Evolutionary conservation across 2,113 vertebrate species (phyloP).

Genomic region (Sylvicapra grimmia): DNA sequence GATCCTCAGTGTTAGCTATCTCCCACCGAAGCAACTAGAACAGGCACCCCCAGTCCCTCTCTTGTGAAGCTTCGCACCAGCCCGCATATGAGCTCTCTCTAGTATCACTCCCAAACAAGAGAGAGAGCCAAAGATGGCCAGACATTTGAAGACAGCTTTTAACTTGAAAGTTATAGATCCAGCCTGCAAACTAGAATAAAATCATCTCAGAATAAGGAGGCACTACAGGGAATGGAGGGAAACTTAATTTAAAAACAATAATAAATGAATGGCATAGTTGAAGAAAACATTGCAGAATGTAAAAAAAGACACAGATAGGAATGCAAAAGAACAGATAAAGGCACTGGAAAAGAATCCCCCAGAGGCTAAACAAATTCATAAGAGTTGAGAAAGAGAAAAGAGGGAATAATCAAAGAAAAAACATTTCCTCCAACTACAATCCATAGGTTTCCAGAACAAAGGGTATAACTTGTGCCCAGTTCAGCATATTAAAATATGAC

Average conservation of each 20-base stretch:
- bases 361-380: not conserved
- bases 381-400: not conserved
- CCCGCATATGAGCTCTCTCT: not conserved
- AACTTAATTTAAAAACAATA: not conserved
- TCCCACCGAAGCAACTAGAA: too few relatives aligned
- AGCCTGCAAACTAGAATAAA: not conserved
- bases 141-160: not conserved
- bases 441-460: not conserved
- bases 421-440: not conserved
- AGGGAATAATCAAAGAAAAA: not conserved
- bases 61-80: not conserved
- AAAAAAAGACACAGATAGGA: not conserved
- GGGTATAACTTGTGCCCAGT: not conserved
- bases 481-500: not conserved
- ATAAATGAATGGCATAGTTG: not conserved
- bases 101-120: not conserved
- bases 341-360: not conserved
- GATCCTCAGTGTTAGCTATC: not conserved
- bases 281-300: not conserved
- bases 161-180: not conserved
- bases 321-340: not conserved
- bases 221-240: not conserved
- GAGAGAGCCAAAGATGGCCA: not conserved
- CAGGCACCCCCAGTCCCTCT: not conserved
- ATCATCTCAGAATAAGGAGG: not conserved